A percentile compares a stretch with the other conserved stretches of the same genome.
These are phyloP conservation scores for Drosophila sechellia DNA, from an alignment of 1,140 invertebrate genomes.

Conservation along the genomic window DNA sequence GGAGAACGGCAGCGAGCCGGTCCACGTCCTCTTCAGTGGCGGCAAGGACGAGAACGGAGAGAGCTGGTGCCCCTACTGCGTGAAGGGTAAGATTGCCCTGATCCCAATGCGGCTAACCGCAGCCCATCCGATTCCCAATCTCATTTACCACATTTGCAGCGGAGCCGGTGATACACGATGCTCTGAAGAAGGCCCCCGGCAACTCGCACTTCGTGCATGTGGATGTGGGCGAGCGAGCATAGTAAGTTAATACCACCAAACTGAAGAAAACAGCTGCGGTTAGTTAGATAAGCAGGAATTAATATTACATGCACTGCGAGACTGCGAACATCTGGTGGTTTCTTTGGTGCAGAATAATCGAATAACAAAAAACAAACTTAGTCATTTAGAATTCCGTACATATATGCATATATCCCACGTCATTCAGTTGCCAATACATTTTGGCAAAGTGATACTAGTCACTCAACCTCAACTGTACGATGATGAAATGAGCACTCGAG, in stretches of 20 bases:
- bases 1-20: constrained; percentile 81
- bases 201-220: constrained; percentile 88
- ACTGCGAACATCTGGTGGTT: not conserved
- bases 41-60: constrained; percentile 87
- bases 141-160: constrained; percentile 82
- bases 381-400: not conserved
- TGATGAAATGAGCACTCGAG: constrained; percentile 44
- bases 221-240: constrained; percentile 88
- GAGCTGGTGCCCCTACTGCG: constrained; percentile 91
- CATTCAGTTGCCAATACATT: not conserved
- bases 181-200: constrained; percentile 86
- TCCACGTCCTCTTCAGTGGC: constrained; percentile 89
- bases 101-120: constrained; percentile 17
- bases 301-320: not conserved
- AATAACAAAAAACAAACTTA: not conserved
- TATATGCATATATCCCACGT: too few species aligned
- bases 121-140: constrained; percentile 14
- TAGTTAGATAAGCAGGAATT: not conserved
- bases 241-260: constrained; percentile 63
- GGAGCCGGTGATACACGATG: constrained; percentile 88
- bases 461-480: constrained; percentile 2
- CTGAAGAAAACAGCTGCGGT: constrained; percentile 7
- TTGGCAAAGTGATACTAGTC: not conserved
- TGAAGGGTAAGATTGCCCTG: constrained; percentile 86
- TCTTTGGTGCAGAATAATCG: not conserved